These are phyloP conservation scores for Lophura swinhoii DNA, from an alignment of 2,797 vertebrate species.

Conservation along the genomic window DNA sequence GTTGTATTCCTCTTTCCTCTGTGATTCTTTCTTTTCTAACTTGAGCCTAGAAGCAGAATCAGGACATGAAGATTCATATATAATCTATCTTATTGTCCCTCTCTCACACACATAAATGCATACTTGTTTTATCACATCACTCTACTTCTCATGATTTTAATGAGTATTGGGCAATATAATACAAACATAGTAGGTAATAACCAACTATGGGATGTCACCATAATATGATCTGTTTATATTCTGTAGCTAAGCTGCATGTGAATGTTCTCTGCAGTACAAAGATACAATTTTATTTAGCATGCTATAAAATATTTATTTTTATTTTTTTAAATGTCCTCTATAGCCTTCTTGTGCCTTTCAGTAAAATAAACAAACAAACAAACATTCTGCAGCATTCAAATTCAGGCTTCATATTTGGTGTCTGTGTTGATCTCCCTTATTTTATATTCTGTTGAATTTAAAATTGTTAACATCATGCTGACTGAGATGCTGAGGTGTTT, in stretches of 20 bases:
- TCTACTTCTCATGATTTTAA: not conserved
- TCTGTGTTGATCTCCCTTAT: not conserved
- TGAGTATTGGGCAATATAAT: not conserved
- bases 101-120: not conserved
- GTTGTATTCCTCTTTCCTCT: not conserved
- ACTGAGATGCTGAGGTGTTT: slow-evolving; percentile 53
- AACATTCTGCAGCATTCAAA: not conserved
- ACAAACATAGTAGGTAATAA: not conserved
- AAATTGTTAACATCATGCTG: slow-evolving; percentile 55
- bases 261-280: not conserved
- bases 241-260: not conserved
- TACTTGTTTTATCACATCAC: not conserved
- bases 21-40: not conserved
- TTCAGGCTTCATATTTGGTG: not conserved
- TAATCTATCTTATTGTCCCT: not conserved
- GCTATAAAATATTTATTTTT: not conserved
- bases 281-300: not conserved
- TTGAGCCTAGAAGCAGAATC: not conserved
- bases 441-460: slow-evolving; percentile 36
- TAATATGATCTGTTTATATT: not conserved
- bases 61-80: not conserved
- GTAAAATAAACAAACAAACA: not conserved
- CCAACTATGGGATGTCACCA: not conserved
- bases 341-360: not conserved
- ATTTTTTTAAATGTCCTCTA: not conserved